Evolutionary conservation across 1,140 invertebrate genomes (phyloP), one percentile per base, ranked within the genome.

Genomic region (Phthorimaea operculella): DNA sequence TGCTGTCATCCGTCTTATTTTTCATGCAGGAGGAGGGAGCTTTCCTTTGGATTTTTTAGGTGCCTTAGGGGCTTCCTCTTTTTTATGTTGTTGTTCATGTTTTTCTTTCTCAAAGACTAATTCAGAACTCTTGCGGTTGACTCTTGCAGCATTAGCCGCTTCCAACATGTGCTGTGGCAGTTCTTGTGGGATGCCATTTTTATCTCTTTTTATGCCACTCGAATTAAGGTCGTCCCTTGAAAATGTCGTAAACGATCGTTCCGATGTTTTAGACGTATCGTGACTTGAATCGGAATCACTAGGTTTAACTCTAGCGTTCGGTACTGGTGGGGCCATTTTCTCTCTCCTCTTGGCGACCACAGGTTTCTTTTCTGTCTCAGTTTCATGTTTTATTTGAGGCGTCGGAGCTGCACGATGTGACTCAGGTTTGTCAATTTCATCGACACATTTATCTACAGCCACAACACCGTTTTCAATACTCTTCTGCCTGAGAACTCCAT

Each of bases 161-260:
- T 91, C 90, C 54, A 91, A 85, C 70, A 92, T 91, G 61, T 92
- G 90, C 44, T 89, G 87, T 5, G 91, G 91, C 57, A 93, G 75
- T 64, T 89, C 88, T 72, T 88, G 86, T 56, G 88, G 88, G 59
- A 90, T 89, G 1, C 88, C 87, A 62, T 88, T 87, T 57, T 86
- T 76, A 60, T 89, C 88, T 55, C 88, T 73, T 70, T 86, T 88
- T 12, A 90, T 88, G 28, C 88, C 88, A 51, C 88, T 89, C 45
- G 86, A 87, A 61, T 85, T 87, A 0, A 87, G 54, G 55, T 86
- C 84, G 52, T 72, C 76, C 71, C 80, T 80, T 48, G 61, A 53
- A 53, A 85, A 83, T 48, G 70, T 72, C 5, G 62, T 66, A n/a
- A 68, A 33, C 9, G 76, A 70, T 15, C 52, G 60, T 11, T 76